Conservation (phyloP, 2,888 invertebrate species). For the Sarcophaga carnaria region DNA sequence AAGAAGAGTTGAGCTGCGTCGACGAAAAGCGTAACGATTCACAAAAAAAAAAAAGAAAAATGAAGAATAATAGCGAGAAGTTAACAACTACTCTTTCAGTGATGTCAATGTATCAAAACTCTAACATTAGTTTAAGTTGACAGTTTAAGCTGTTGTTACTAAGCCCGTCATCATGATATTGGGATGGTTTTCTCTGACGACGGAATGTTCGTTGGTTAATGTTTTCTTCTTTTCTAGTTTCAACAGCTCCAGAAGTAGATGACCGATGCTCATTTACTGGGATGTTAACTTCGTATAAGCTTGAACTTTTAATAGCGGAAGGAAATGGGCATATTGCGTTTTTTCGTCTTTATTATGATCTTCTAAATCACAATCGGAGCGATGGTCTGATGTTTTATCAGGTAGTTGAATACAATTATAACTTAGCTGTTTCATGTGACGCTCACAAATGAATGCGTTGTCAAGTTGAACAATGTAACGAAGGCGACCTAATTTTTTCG, state of each 20-base stretch:
- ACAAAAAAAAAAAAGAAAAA: no score
- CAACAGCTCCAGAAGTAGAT: neutral
- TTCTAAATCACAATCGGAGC: neutral
- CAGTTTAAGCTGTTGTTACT: no score
- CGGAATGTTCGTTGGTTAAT: neutral
- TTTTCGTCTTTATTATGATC: neutral
- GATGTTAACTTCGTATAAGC: neutral
- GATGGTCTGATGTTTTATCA: neutral
- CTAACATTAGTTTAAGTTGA: no score
- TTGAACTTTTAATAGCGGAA: neutral
- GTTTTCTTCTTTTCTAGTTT: neutral
- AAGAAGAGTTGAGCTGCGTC: no score
- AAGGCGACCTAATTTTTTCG: conserved; percentile 1
- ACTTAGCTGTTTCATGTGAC: conserved; percentile 13
- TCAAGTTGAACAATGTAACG: conserved; percentile 1
- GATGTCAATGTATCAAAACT: no score
- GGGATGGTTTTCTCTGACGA: neutral
- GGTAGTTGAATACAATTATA: neutral
- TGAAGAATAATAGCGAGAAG: no score
- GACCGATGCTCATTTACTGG: neutral
- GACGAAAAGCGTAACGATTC: no score
- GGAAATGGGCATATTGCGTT: neutral
- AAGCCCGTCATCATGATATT: neutral
- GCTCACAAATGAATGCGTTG: neutral
- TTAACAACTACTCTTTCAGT: no score